These are phyloP conservation scores for Entomobrya multifasciata DNA, from an alignment of 2,888 invertebrate species.

Conservation along the genomic window DNA sequence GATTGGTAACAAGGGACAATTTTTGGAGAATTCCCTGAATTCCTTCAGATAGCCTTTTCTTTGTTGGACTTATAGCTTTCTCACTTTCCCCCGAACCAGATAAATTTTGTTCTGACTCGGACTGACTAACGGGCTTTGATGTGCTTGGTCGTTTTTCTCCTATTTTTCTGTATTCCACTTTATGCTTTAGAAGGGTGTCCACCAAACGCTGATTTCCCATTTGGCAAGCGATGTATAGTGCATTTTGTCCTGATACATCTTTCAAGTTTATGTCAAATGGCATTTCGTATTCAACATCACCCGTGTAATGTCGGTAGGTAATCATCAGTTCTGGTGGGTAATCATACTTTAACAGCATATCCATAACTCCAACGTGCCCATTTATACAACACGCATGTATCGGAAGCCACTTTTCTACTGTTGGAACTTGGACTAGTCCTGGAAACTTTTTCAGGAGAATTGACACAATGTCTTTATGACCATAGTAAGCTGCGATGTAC, in stretches of 20 bases:
- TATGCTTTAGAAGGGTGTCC: slow-evolving; percentile 86
- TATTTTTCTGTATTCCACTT: slow-evolving; percentile 75
- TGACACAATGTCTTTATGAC: slow-evolving; percentile 89
- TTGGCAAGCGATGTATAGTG: slow-evolving; percentile 93
- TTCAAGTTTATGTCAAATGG: slow-evolving; percentile 96
- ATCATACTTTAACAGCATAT: slow-evolving; percentile 88
- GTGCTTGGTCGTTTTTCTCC: slow-evolving; percentile 67
- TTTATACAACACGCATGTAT: slow-evolving; percentile 96
- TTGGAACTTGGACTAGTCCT: slow-evolving; percentile 90
- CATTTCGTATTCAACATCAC: slow-evolving; percentile 87
- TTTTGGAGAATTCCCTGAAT: slow-evolving; percentile 94
- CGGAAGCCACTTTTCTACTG: slow-evolving; percentile 95
- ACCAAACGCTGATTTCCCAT: slow-evolving; percentile 90
- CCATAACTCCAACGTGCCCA: slow-evolving; percentile 89
- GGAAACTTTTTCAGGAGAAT: slow-evolving; percentile 90
- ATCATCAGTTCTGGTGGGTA: slow-evolving; percentile 89
- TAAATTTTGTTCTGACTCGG: slow-evolving; percentile 69
- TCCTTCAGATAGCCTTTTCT: slow-evolving; percentile 90
- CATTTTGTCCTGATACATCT: slow-evolving; percentile 94
- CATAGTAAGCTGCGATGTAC: slow-evolving; percentile 94
- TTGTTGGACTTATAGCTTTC: slow-evolving; percentile 82
- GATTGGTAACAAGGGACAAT: slow-evolving; percentile 81
- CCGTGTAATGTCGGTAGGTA: slow-evolving; percentile 82
- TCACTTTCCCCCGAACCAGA: slow-evolving; percentile 55
- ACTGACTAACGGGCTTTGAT: slow-evolving; percentile 50